Evolutionary conservation across 2,113 vertebrate genomes (phyloP), one percentile per base, ranked within the genome.

Genomic region (Zosterops borbonicus): DNA sequence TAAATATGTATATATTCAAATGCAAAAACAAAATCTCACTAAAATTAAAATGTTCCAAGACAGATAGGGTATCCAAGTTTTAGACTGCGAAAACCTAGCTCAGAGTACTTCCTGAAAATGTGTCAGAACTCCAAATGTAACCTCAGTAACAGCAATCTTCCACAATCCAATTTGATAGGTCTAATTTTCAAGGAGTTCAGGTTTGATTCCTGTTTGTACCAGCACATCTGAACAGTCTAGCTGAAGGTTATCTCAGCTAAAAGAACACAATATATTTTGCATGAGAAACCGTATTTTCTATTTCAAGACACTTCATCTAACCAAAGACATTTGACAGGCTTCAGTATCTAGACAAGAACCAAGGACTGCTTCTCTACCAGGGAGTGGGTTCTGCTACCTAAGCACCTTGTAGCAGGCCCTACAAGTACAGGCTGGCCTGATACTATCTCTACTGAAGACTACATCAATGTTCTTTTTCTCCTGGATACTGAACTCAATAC

Each of bases 131-230:
- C 20, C 10, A 76, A 56, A 81, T 8, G 14, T 67, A 87, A 84
- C 4, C n/a, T 47, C n/a, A 77, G 50, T 5, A 52, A 44, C 35
- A 83, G 33, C 44, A 7, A 12, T 17, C 50, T 50, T 41, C 13
- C 76, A 59, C 6, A 22, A 0, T 2, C 11, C 35, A 83, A 14
- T 78, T 37, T 46, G 28, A 53, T 0, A 33, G 5, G 5, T 37
- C 64, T 78, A 5, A 70, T 67, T 83, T 44, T 81, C 10, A 50
- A n/a, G 46, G 53, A 49, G 8, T 50, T 85, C 33, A 62, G 6
- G 33, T 74, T 70, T 81, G n/a, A 29, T 24, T 55, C 60, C 31
- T 29, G 17, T 77, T 59, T 70, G 23, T 15, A 92, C 6, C 42
- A 81, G 39, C 35, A 67, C 15, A 88, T 2, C 33, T 37, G 25